Percentiles rank a stretch among this genome's conserved stretches.
Conservation (phyloP, 2,888 invertebrate genomes). For the Lobophora halterata region DNA sequence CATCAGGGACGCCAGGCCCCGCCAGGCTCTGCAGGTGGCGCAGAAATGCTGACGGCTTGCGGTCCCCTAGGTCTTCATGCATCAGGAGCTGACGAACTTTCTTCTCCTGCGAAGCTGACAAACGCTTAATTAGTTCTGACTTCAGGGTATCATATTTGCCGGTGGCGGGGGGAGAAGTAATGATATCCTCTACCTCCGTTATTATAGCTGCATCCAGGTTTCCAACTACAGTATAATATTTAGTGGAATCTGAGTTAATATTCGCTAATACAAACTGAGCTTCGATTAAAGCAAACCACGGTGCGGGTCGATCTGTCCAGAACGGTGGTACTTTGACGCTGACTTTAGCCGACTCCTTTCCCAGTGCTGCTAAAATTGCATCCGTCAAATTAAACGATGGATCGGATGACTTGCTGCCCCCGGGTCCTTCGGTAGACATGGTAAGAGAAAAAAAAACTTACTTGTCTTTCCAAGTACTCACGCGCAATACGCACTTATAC, state of each 20-base stretch:
- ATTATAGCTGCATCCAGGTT: constrained; percentile 3
- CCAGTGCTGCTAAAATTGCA: too few species aligned
- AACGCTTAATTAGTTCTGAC: constrained; percentile 1
- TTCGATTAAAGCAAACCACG: constrained; percentile 7
- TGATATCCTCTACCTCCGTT: constrained; percentile 4
- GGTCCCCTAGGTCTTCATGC: constrained; percentile 7
- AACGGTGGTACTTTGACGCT: constrained; percentile 5
- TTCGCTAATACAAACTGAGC: constrained; percentile 3
- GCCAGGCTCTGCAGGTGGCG: constrained; percentile 5
- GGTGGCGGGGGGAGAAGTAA: neutral
- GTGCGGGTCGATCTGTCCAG: constrained; percentile 2
- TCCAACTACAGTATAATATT: constrained; percentile 2
- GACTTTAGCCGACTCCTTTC: too few species aligned
- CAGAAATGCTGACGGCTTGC: constrained; percentile 8
- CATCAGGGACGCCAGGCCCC: constrained; percentile 3
- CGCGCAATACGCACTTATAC: too few species aligned
- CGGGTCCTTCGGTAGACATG: too few species aligned
- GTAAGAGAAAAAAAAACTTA: too few species aligned
- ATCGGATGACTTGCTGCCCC: too few species aligned
- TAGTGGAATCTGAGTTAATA: constrained; percentile 3
- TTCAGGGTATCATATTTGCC: constrained; percentile 2
- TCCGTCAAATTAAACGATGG: too few species aligned
- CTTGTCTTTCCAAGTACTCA: too few species aligned
- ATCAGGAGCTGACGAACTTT: constrained; percentile 7
- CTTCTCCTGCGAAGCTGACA: constrained; percentile 5